These are phyloP conservation scores for Apostichopus leukothele DNA, from an alignment of 53 echinoderm and acorn worm genomes.

Conservation along the genomic window DNA sequence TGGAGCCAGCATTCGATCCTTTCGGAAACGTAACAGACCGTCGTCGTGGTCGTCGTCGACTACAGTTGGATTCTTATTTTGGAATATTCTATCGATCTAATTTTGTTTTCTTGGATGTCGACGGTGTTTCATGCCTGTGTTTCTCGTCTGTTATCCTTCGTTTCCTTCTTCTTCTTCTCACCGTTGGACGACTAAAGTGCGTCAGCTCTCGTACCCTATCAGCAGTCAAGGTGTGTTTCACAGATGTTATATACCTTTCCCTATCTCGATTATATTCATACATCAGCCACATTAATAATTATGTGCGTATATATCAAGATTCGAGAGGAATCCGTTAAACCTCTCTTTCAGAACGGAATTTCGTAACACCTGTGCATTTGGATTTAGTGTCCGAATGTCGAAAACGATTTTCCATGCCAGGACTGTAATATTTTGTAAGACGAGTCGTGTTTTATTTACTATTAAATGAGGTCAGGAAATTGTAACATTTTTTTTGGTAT, in stretches of 20 bases:
- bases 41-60: not conserved
- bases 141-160: not conserved
- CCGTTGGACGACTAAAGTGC: not conserved
- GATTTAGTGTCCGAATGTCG: no score
- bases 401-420: no score
- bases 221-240: not conserved
- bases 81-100: not conserved
- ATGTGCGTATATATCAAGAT: no score
- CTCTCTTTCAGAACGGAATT: no score
- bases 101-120: not conserved
- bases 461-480: no score
- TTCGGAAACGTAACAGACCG: not conserved
- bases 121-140: not conserved
- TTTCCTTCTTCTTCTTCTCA: not conserved
- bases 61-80: conserved; percentile 2
- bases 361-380: no score
- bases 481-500: no score
- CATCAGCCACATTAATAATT: no score
- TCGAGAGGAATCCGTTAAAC: no score
- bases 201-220: not conserved
- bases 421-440: no score
- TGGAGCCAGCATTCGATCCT: not conserved
- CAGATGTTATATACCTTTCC: not conserved
- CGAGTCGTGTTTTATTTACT: no score
- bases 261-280: no score